Conservation (phyloP, 2,797 vertebrate genomes). For the Pangasius sanitwongsei region DNA sequence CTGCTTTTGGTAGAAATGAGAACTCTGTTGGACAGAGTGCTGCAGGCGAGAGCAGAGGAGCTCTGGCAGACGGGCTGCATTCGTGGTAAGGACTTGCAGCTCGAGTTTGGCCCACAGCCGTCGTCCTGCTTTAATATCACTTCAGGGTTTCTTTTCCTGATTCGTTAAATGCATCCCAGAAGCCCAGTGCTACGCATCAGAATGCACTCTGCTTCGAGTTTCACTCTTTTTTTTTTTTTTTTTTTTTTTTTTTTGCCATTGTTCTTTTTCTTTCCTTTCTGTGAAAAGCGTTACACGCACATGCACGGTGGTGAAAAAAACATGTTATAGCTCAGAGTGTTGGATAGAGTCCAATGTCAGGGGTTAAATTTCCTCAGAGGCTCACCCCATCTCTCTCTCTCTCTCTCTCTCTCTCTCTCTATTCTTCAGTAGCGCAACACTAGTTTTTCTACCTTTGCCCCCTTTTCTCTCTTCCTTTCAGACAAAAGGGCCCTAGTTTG, state of each 20-base stretch:
- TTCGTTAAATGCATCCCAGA: slow-evolving; percentile 54
- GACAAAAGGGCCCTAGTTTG: slow-evolving; percentile 70
- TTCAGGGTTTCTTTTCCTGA: slow-evolving; percentile 41
- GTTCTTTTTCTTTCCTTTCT: slow-evolving; percentile 55
- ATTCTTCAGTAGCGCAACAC: slow-evolving; percentile 53
- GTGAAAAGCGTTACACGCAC: slow-evolving; percentile 55
- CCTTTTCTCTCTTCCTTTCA: slow-evolving; percentile 57
- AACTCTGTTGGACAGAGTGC: slow-evolving; percentile 35
- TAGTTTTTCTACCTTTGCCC: slow-evolving; percentile 52
- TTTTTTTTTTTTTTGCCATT: background rate
- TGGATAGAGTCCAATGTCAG: slow-evolving; percentile 73
- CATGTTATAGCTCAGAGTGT: slow-evolving; percentile 75
- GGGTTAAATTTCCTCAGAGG: slow-evolving; percentile 73
- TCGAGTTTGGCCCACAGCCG: slow-evolving; percentile 42
- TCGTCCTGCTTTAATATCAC: slow-evolving; percentile 53
- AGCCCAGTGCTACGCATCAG: slow-evolving; percentile 48
- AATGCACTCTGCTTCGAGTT: slow-evolving; percentile 39
- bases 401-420: slow-evolving; percentile 19
- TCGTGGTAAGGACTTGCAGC: slow-evolving; percentile 45
- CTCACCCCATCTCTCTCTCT: slow-evolving; percentile 36
- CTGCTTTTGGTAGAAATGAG: slow-evolving; percentile 42
- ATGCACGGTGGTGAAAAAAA: slow-evolving; percentile 69
- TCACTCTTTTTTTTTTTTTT: background rate
- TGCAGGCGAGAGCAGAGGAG: slow-evolving; percentile 32
- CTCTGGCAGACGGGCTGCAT: slow-evolving; percentile 35